Base-by-base conservation (phyloP, 2,113 vertebrate species). In the Eudyptes chrysolophus region DNA sequence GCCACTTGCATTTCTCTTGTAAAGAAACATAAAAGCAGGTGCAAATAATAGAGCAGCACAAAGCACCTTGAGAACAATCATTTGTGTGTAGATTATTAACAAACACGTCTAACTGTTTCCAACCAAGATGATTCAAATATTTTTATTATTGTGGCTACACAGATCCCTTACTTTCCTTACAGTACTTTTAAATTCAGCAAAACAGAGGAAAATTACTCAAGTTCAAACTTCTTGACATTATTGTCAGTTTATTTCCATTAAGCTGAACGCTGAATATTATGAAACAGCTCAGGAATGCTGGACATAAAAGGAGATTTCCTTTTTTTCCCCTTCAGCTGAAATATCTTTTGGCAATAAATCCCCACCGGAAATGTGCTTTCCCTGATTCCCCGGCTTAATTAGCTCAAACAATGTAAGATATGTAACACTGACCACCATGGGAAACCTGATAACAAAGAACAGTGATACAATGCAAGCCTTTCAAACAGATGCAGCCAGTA, bases 351-450 rank as follows among this genome's bases (percentile, higher is more conserved):
- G 91, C 83, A 95, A 83, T 92, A 93, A 89, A 65, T 93, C 79
- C 65, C 95, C 2, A 1, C 88, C 92, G 86, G 86, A 97, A 94
- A 97, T 65, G 49, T 94, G 85, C 93, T 88, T 89, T 92, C 77
- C 92, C 84, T 94, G 66, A 89, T 93, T 92, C 83, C 69, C 69
- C 0, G 7, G 71, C 75, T 96, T 94, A 96, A 97, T 96, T 96
- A 96, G 79, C 84, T 96, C 86, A 89, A 95, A 95, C 74, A 80
- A 88, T 80, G 96, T 96, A 90, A 94, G 89, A 92, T 92, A 96
- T 96, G 96, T 96, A 93, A 85, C 84, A 93, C 81, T 91, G 90
- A 94, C 86, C 90, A 89, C 84, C 94, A 87, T 93, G 87, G 90
- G 74, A 92, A 90, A 87, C 92, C 72, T 75, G 94, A 69, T 96